Percentiles rank a stretch among this genome's conserved stretches.
These are phyloP conservation scores for Cairina moschata DNA, from an alignment of 2,113 vertebrate genomes.

Conservation along the genomic window DNA sequence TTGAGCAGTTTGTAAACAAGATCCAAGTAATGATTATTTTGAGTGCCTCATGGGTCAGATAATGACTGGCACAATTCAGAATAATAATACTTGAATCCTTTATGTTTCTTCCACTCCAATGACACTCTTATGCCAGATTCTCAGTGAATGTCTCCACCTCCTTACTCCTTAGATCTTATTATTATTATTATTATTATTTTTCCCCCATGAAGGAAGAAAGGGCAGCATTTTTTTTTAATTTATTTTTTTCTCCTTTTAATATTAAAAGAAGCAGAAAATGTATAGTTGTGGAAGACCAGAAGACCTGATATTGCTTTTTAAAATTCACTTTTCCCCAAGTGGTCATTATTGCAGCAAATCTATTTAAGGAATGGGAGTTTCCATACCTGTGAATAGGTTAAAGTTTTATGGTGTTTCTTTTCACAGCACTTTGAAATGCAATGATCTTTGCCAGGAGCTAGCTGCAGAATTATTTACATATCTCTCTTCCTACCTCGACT, in stretches of 20 bases:
- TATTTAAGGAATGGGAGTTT: constrained; percentile 42
- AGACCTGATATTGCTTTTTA: background rate
- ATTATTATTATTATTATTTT: background rate
- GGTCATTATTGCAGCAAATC: constrained; percentile 17
- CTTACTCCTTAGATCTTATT: background rate
- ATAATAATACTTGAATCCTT: background rate
- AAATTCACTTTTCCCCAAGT: constrained; percentile 26
- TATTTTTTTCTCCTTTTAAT: background rate
- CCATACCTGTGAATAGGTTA: constrained; percentile 41
- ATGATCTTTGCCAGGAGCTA: constrained; percentile 33
- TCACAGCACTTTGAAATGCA: constrained; percentile 61
- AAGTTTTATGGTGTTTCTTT: constrained; percentile 47
- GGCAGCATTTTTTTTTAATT: background rate
- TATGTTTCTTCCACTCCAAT: background rate
- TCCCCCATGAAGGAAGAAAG: accelerated
- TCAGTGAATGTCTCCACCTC: background rate
- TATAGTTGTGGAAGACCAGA: background rate
- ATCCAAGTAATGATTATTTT: background rate
- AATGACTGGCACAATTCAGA: background rate
- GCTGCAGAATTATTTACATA: constrained; percentile 41
- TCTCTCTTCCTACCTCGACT: constrained; percentile 31
- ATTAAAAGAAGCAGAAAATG: constrained; percentile 12
- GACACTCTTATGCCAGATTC: background rate
- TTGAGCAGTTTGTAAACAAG: background rate
- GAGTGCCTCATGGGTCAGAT: background rate